Evolutionary conservation across 2,888 invertebrate species (phyloP).

Genomic region (Cephus pulcher): DNA sequence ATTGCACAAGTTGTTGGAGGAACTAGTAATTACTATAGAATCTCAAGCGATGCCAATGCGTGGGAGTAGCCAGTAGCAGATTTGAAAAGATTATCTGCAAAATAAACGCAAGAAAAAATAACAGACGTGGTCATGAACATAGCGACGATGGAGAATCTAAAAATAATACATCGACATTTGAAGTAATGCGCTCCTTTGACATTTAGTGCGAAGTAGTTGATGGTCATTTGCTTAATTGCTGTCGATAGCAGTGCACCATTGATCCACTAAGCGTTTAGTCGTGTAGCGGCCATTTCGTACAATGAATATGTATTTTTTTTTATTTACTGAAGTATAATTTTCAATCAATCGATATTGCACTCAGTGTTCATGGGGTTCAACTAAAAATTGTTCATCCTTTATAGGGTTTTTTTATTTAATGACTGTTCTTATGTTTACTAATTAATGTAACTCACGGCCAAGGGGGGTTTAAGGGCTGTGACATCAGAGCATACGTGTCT

Average conservation of each 20-base stretch:
- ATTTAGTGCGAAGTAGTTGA: constrained; percentile 37
- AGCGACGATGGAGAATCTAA: constrained; percentile 42
- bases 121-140: constrained; percentile 50
- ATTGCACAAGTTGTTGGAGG: not conserved
- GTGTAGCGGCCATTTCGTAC: not conserved
- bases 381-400: not conserved
- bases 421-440: not conserved
- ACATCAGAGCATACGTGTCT: constrained; percentile 31
- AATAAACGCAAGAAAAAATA: constrained; percentile 20
- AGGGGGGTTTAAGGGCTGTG: constrained; percentile 10
- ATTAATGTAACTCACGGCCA: not conserved
- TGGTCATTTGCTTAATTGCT: not conserved
- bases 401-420: not conserved
- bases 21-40: not conserved
- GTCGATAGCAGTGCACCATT: not conserved
- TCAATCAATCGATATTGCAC: not conserved
- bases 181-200: constrained; percentile 52
- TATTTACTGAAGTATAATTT: not conserved
- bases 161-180: constrained; percentile 56
- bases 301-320: not conserved
- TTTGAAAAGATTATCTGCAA: constrained; percentile 16
- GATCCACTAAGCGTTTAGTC: not conserved
- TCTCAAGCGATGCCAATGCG: not conserved
- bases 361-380: not conserved
- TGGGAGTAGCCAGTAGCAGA: not conserved